phyloP scores from a whole-genome alignment of 2,113 vertebrate genomes.

The Sturnus vulgaris region DNA sequence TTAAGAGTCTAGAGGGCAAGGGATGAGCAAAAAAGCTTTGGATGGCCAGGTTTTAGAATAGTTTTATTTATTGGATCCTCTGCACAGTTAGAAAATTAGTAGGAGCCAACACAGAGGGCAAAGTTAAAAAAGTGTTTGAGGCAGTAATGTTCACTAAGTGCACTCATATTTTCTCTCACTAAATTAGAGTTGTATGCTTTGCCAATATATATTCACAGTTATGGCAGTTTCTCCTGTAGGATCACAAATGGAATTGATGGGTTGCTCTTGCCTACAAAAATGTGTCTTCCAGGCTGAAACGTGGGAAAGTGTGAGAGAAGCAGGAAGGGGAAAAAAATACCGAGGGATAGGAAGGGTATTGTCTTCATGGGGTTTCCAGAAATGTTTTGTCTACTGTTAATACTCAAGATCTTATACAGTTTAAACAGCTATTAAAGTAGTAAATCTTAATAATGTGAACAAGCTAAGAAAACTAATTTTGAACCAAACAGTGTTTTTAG shows the following conservation, averaged over 20 bases:
- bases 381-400: not conserved
- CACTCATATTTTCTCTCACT: not conserved
- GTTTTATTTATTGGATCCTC: not conserved
- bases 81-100: not conserved
- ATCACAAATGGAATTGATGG: not conserved
- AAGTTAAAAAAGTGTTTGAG: not conserved
- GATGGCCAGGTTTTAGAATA: not conserved
- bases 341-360: not conserved
- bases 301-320: not conserved
- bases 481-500: not conserved
- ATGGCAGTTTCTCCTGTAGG: not conserved
- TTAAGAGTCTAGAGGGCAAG: not conserved
- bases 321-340: not conserved
- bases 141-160: not conserved
- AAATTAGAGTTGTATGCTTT: not conserved
- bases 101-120: not conserved
- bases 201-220: not conserved
- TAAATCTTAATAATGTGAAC: not conserved
- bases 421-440: not conserved
- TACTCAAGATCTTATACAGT: not conserved
- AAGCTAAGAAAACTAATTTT: not conserved
- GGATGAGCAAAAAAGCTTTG: not conserved
- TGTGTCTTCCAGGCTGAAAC: not conserved
- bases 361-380: not conserved
- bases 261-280: not conserved